Base-by-base conservation (phyloP, 2,113 vertebrate genomes). In the Nasalis larvatus region DNA sequence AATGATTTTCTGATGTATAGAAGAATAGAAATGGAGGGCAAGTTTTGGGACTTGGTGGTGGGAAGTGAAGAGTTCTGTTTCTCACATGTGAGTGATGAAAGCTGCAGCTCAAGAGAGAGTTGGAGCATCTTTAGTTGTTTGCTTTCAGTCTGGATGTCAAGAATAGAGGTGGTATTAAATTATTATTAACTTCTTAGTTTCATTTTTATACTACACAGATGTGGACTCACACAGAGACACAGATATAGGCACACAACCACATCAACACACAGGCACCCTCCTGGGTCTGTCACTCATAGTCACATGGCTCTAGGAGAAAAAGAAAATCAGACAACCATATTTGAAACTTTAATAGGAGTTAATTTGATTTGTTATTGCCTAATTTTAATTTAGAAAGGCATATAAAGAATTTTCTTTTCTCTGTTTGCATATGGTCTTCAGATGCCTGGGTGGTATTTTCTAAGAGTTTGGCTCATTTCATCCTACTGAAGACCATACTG, bases 321-420 rank as follows among this genome's bases (percentile, higher is more conserved):
- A 16, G 4, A 90, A 78, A 95, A 47, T 1, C 37, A 73, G 4
- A 3, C 3, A 66, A 60, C 37, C 25, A 58, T 3, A 89, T 30
- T 92, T 95, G 17, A 35, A 74, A 94, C 86, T 95, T 92, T 40
- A 42, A 10, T 89, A 25, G 7, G 8, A 88, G 58, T 89, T 69
- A 47, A 23, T 49, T 78, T 91, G 21, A 16, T 77, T 76, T 30
- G 3, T 40, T 82, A 23, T 14, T 81, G 12, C 1, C 35, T 66
- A 54, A 83, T 63, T 97, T 97, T 58, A 90, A 63, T 82, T 69
- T 80, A 78, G 18, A 92, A 95, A 52, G 23, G 0, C 30, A 80
- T 6, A 45, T 35, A 17, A 74, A 30, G 16, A 49, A 80, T 84
- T 88, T 82, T 37, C 3, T 89, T 52, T 91, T 60, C 45, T 5